These are phyloP conservation scores for Pediacus dermestoides DNA, from an alignment of 2,888 invertebrate species.

Conservation along the genomic window DNA sequence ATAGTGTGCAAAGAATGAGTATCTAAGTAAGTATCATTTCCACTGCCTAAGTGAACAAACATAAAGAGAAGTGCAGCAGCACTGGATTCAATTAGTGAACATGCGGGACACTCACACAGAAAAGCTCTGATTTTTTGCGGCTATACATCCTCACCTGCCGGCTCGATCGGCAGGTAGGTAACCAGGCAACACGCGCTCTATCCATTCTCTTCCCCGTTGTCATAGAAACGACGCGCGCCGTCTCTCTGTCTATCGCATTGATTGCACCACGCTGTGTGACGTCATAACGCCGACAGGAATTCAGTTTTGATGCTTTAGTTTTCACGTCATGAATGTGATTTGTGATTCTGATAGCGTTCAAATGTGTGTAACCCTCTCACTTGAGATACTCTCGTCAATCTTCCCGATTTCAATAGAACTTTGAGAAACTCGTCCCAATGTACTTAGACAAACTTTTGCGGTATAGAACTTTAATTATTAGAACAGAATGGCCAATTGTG, in stretches of 20 bases:
- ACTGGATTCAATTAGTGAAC: slow-evolving; percentile 1
- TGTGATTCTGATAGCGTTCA: slow-evolving; percentile 28
- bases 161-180: slow-evolving; percentile 7
- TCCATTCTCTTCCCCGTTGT: slow-evolving; percentile 7
- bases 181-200: slow-evolving; percentile 8
- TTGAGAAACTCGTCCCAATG: no score
- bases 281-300: slow-evolving; percentile 8
- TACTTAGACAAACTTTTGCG: no score
- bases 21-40: neutral
- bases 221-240: slow-evolving; percentile 11
- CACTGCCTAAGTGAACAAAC: neutral
- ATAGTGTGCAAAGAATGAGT: neutral
- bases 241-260: slow-evolving; percentile 12
- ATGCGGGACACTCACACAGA: slow-evolving; percentile 4
- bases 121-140: no score
- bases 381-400: slow-evolving; percentile 13
- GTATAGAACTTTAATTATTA: no score
- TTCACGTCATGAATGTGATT: slow-evolving; percentile 28
- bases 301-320: slow-evolving; percentile 12
- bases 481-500: no score
- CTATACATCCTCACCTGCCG: slow-evolving; percentile 6
- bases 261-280: slow-evolving; percentile 6
- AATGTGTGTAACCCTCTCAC: slow-evolving; percentile 19
- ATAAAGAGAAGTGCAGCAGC: slow-evolving; percentile 1
- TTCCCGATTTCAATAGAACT: no score